A percentile compares a stretch with the other conserved stretches of the same genome.
phyloP scores from a whole-genome alignment of 2,888 invertebrate species.

The Diogma glabrata region DNA sequence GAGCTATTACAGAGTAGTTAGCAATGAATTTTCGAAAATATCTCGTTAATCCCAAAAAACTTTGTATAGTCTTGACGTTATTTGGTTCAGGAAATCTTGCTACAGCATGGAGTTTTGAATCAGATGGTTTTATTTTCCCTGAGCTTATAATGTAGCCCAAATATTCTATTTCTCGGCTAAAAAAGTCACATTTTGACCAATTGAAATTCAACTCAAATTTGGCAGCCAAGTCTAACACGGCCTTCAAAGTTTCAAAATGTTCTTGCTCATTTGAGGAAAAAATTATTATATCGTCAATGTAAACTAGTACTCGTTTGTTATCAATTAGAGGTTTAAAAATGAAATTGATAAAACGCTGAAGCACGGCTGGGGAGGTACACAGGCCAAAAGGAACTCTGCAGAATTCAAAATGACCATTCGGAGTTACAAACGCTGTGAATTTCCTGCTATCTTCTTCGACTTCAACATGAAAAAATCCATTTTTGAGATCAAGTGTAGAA shows the following conservation, averaged over 20 bases:
- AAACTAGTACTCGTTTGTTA: neutral
- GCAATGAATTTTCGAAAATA: neutral
- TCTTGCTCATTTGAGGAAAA: neutral
- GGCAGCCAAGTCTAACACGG: neutral
- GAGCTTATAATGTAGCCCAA: neutral
- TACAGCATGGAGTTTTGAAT: neutral
- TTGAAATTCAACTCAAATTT: neutral
- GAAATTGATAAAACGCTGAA: neutral
- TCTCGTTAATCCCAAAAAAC: neutral
- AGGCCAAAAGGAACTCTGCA: neutral
- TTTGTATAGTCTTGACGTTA: neutral
- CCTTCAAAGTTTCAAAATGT: neutral
- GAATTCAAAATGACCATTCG: neutral
- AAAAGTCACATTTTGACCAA: neutral
- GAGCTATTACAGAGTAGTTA: neutral
- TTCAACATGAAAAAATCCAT: too few relatives aligned
- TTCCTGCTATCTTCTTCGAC: too few relatives aligned
- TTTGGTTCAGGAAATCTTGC: neutral
- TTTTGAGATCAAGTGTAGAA: too few relatives aligned
- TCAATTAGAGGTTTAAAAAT: neutral
- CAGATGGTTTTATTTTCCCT: neutral
- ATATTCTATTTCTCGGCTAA: neutral
- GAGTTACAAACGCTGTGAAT: too few relatives aligned
- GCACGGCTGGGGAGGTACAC: neutral
- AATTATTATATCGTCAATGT: neutral